Evolutionary conservation across 2,797 vertebrate species (phyloP).

Genomic region (Mormyrus hasselquistii): DNA sequence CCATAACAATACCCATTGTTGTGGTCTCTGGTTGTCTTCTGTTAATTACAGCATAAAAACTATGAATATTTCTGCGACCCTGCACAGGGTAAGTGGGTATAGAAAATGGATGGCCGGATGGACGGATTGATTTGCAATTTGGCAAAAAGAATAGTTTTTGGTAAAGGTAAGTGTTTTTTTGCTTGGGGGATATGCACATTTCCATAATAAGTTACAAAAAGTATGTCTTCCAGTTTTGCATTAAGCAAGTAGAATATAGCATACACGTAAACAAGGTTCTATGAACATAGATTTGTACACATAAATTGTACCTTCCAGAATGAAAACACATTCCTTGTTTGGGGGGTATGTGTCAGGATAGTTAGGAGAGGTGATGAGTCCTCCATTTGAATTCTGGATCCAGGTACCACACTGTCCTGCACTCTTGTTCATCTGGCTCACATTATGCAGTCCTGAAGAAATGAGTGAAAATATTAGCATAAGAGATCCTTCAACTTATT

Average conservation of each 20-base stretch:
- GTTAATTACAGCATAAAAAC: neutral
- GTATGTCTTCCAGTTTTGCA: neutral
- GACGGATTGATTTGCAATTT: neutral
- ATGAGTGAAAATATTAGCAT: conserved; percentile 14
- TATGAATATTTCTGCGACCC: neutral
- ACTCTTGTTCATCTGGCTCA: conserved; percentile 69
- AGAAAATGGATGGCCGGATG: neutral
- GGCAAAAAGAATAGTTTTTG: neutral
- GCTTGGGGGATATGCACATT: neutral
- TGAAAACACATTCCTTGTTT: conserved; percentile 95
- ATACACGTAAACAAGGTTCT: neutral
- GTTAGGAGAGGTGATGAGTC: conserved; percentile 91
- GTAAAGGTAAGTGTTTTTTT: neutral
- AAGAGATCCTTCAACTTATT: neutral
- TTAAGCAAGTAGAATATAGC: neutral
- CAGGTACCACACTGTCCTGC: conserved; percentile 85
- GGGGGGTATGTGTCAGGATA: conserved; percentile 91
- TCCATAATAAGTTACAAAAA: neutral
- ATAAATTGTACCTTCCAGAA: conserved; percentile 82
- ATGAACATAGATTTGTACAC: neutral
- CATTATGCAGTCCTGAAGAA: conserved; percentile 68
- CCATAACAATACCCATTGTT: neutral
- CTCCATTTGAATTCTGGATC: conserved; percentile 91
- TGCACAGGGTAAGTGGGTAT: neutral
- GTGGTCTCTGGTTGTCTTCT: neutral